Evolutionary conservation across 64 coral and sea anemone genomes (phyloP), one percentile per base, ranked within the genome.

Genomic region (Platygyra sinensis): DNA sequence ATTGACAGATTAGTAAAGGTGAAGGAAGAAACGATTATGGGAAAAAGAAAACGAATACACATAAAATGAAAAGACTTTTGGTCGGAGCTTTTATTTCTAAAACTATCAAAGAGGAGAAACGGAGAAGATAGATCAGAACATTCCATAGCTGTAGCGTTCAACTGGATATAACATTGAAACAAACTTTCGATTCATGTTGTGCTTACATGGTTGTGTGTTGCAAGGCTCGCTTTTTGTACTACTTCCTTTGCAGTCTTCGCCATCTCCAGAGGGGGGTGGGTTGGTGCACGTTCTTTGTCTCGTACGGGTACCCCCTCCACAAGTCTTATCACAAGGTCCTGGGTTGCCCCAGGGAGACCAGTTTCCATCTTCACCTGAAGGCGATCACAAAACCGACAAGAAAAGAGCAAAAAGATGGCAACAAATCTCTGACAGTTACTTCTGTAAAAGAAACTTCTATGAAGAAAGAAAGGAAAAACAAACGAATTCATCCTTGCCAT

Each of bases 311-410:
- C 90, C 90, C 32, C 80, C 83, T 30, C 90, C 90, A 86, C 90
- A 92, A 9, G 80, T 86, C 39, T 86, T 92, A 30, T 86, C 82
- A 79, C 90, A 92, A 15, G 30, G 61, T 30, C 72, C 84, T 3
- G 80, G 84, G n/a, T 32, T 29, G 30, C 80, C 38, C 90, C 90
- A 92, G 27, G 89, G 79, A 25, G 89, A 75, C 79, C 77, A 85
- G 36, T 75, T 73, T 2, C 89, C 69, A 13, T 62, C 86, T 42
- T 30, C 39, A 87, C 80, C 80, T 83, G 62, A 2, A 7, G 10
- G 25, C 0, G 65, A 25, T 69, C 22, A n/a, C 22, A 69, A 11
- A 25, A 20, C 22, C 22, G n/a, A 9, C 49, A 11, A 24, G 42
- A 46, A 46, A 30, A 80, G 54, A 60, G 7, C 14, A 46, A 5